A percentile compares a stretch with the other conserved stretches of the same genome.
Conservation (phyloP, 2,797 vertebrate genomes). For the Callimico goeldii region DNA sequence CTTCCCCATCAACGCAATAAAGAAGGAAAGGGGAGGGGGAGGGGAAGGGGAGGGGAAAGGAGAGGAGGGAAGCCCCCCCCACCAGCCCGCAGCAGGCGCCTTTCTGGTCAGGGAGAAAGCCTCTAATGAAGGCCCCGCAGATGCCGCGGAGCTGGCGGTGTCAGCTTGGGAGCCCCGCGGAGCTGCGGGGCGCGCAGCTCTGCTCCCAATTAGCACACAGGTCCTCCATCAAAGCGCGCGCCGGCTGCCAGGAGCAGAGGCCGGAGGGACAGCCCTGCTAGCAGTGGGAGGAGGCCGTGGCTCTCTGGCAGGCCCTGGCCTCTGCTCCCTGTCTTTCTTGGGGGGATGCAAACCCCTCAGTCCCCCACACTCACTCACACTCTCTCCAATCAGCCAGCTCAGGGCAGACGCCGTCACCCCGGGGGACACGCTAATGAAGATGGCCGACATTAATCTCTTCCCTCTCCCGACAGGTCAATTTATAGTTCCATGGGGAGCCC, state of each 20-base stretch:
- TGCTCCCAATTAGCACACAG: constrained; percentile 89
- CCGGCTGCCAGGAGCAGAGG: constrained; percentile 82
- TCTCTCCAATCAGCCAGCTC: constrained; percentile 83
- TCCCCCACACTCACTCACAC: constrained; percentile 66
- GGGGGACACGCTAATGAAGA: constrained; percentile 89
- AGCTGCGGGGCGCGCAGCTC: constrained; percentile 83
- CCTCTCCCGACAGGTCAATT: constrained; percentile 89
- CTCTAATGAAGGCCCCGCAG: constrained; percentile 84
- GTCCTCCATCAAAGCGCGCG: constrained; percentile 85
- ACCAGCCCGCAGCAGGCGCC: constrained; percentile 70
- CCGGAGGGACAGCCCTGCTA: constrained; percentile 79
- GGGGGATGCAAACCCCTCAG: constrained; percentile 72
- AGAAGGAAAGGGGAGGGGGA: constrained; percentile 40
- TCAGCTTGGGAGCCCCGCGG: constrained; percentile 83
- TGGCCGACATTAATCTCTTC: constrained; percentile 89
- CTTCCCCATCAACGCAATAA: constrained; percentile 57
- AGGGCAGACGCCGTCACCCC: constrained; percentile 85
- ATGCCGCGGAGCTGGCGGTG: constrained; percentile 83
- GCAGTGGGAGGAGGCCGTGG: constrained; percentile 76
- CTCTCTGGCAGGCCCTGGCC: constrained; percentile 69
- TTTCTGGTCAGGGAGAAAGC: constrained; percentile 83
- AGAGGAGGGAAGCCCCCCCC: not conserved
- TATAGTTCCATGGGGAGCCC: constrained; percentile 88
- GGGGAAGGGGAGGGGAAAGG: not conserved
- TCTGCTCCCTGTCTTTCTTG: constrained; percentile 77